Percentiles rank a stretch among this genome's conserved stretches.
Evolutionary conservation across 2,888 invertebrate genomes (phyloP).

Genomic region (Drosophila histrio): DNA sequence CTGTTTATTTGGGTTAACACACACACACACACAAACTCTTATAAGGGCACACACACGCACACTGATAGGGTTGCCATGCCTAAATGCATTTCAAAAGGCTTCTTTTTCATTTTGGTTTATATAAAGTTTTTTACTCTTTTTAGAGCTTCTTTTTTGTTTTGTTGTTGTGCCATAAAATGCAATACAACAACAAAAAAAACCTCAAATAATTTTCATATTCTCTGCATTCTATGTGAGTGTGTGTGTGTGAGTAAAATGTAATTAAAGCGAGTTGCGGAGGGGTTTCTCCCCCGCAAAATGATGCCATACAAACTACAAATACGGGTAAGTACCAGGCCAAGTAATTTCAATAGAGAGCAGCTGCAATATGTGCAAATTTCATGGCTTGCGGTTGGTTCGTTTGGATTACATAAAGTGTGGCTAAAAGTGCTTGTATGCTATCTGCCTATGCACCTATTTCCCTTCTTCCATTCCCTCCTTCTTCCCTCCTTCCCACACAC

Average conservation of each 20-base stretch:
- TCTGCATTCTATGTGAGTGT: conserved; percentile 10
- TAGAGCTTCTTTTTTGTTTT: conserved; percentile 5
- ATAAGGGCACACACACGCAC: conserved; percentile 4
- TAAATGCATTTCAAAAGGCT: conserved; percentile 64
- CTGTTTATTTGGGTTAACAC: conserved; percentile 67
- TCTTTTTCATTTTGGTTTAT: conserved; percentile 53
- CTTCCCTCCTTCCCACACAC: not conserved
- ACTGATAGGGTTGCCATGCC: conserved; percentile 29
- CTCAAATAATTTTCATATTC: conserved; percentile 45
- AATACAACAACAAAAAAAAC: conserved; percentile 14
- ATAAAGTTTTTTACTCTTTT: conserved; percentile 32
- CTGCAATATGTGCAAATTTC: conserved; percentile 47
- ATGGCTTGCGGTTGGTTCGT: conserved; percentile 48
- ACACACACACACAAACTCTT: conserved; percentile 12
- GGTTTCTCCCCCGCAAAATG: conserved; percentile 37
- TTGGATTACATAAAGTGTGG: conserved; percentile 55
- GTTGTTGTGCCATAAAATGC: conserved; percentile 12
- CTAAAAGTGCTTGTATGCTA: conserved; percentile 36
- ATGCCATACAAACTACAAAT: conserved; percentile 52
- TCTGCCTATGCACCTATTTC: conserved; percentile 2
- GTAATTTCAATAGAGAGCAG: conserved; percentile 44
- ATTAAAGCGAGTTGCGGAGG: conserved; percentile 53
- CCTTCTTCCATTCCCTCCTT: not conserved
- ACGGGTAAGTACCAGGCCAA: conserved; percentile 39
- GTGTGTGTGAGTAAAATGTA: conserved; percentile 53